Percentiles rank a stretch among this genome's conserved stretches.
Evolutionary conservation across 2,113 vertebrate genomes (phyloP).

Genomic region (Buteo buteo): DNA sequence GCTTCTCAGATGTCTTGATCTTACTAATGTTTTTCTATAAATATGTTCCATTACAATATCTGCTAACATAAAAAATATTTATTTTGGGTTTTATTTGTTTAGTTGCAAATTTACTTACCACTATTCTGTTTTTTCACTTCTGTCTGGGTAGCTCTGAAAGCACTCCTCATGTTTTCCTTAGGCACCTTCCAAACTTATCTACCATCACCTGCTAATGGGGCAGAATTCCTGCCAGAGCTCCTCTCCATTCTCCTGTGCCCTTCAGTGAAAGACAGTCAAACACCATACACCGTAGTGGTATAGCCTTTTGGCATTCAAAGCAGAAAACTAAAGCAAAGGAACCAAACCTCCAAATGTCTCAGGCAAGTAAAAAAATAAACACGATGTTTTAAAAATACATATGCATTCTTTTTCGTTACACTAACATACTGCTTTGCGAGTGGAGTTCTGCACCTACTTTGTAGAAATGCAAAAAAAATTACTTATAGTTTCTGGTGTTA

Average conservation of each 20-base stretch:
- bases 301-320: background rate
- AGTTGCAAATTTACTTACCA: background rate
- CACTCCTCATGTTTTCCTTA: background rate
- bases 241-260: fast-evolving
- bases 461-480: background rate
- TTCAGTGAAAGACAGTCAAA: background rate
- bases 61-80: background rate
- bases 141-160: background rate
- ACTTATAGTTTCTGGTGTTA: background rate
- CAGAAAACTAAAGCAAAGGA: background rate
- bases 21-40: background rate
- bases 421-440: background rate
- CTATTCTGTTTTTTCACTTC: background rate
- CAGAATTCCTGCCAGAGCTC: background rate
- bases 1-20: background rate
- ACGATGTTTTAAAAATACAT: background rate
- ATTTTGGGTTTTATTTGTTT: background rate
- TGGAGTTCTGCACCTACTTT: background rate
- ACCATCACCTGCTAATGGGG: fast-evolving
- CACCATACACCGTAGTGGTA: background rate
- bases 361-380: background rate
- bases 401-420: background rate
- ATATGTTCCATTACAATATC: background rate
- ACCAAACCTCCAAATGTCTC: background rate
- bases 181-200: background rate